Conservation (phyloP, 2,888 invertebrate species). For the Cynaeus angustus region DNA sequence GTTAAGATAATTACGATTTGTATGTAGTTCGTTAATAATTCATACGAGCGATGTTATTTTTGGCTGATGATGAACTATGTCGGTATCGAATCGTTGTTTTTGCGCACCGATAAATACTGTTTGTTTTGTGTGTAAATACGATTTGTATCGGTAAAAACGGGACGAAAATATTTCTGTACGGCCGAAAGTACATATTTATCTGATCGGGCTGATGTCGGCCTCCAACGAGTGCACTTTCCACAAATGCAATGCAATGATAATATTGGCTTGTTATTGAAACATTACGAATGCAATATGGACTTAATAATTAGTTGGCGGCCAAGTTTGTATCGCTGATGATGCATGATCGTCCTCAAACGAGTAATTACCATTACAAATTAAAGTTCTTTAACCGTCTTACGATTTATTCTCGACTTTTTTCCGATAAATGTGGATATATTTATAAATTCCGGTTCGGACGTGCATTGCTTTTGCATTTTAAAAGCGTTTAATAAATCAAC, state of each 20-base stretch:
- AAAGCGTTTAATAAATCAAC: constrained; percentile 48
- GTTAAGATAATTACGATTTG: constrained; percentile 28
- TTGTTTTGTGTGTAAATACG: constrained; percentile 45
- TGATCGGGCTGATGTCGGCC: constrained; percentile 38
- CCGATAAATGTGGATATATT: constrained; percentile 43
- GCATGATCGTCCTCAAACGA: constrained; percentile 52
- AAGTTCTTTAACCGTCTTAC: constrained; percentile 46
- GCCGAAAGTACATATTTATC: constrained; percentile 46
- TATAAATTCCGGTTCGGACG: constrained; percentile 47
- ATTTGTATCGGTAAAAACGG: constrained; percentile 39
- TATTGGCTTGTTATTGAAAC: constrained; percentile 59
- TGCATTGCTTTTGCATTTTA: constrained; percentile 47
- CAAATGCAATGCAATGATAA: constrained; percentile 58
- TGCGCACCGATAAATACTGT: constrained; percentile 2
- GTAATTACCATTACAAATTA: constrained; percentile 55
- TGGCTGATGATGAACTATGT: neutral
- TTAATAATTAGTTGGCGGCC: constrained; percentile 54
- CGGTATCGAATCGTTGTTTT: constrained; percentile 4
- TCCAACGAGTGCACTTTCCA: constrained; percentile 48
- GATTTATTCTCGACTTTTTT: constrained; percentile 42
- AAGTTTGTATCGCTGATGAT: constrained; percentile 49
- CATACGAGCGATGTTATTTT: constrained; percentile 12
- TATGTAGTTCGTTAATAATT: constrained; percentile 27
- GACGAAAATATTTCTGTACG: constrained; percentile 17
- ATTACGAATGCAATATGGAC: constrained; percentile 59